A percentile compares a stretch with the other conserved stretches of the same genome.
These are phyloP conservation scores for Amazona ochrocephala DNA, from an alignment of 2,797 vertebrate species.

Conservation along the genomic window DNA sequence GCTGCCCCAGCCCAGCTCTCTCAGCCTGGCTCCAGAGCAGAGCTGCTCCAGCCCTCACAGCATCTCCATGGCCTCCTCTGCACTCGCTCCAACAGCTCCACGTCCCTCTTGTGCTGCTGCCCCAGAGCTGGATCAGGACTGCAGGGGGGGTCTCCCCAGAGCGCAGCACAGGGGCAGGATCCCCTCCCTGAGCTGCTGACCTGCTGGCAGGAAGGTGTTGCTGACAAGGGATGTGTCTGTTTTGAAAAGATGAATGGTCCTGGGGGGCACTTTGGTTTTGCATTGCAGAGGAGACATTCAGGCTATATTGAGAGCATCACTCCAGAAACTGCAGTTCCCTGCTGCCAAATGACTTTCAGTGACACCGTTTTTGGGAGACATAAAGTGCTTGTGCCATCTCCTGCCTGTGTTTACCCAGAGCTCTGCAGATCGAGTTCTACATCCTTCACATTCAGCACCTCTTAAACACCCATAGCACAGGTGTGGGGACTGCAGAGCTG, in stretches of 20 bases:
- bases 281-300: neutral
- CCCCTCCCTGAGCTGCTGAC: neutral
- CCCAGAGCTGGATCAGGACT: neutral
- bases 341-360: neutral
- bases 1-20: neutral
- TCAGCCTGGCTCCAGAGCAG: neutral
- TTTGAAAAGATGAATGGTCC: neutral
- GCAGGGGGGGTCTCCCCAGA: neutral
- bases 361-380: accelerated
- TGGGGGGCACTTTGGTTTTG: neutral
- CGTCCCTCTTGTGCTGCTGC: too few relatives aligned
- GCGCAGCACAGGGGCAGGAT: neutral
- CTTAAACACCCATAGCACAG: too few relatives aligned
- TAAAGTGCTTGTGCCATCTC: neutral
- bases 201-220: neutral
- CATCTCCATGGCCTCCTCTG: neutral
- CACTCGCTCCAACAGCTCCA: neutral
- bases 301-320: accelerated
- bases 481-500: neutral
- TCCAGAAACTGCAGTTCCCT: neutral
- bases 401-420: neutral
- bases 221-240: neutral
- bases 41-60: neutral
- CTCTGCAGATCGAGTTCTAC: neutral
- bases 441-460: neutral